Percentiles rank a stretch among this genome's conserved stretches.
phyloP scores from a whole-genome alignment of 2,797 vertebrate genomes.

The Betta splendens region DNA sequence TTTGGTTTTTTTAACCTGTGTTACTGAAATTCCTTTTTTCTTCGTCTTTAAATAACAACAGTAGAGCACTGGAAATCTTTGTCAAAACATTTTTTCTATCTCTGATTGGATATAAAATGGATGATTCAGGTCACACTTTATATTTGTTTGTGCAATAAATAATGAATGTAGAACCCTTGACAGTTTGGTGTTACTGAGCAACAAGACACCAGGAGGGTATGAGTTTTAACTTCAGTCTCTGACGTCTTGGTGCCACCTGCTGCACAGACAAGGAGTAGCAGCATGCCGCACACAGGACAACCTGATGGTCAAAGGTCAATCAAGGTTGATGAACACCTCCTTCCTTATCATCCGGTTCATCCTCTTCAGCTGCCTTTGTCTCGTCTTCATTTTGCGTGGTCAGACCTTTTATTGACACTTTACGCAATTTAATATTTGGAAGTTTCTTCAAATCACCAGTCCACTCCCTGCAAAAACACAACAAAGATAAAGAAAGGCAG shows the following conservation, averaged over 20 bases:
- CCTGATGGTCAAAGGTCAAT: background rate
- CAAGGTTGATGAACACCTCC: constrained; percentile 6
- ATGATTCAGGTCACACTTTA: constrained; percentile 41
- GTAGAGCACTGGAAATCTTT: constrained; percentile 14
- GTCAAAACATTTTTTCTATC: constrained; percentile 39
- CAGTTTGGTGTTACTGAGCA: constrained; percentile 36
- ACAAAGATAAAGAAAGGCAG: background rate
- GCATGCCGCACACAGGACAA: background rate
- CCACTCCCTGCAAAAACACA: constrained; percentile 86
- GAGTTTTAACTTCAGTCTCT: background rate
- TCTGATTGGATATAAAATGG: constrained; percentile 27
- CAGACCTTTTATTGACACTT: constrained; percentile 81
- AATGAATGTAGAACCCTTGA: constrained; percentile 72
- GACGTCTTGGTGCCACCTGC: constrained; percentile 29
- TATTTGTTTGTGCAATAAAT: constrained; percentile 80
- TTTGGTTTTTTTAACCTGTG: constrained; percentile 24
- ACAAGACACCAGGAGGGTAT: background rate
- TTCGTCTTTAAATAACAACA: constrained; percentile 7
- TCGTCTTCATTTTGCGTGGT: constrained; percentile 60
- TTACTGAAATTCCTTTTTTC: constrained; percentile 6
- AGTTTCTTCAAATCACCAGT: constrained; percentile 92
- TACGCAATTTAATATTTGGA: constrained; percentile 93
- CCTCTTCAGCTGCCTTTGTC: constrained; percentile 45
- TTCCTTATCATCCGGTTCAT: constrained; percentile 42
- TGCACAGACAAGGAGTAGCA: constrained; percentile 39